These are phyloP conservation scores for Cactoblastis cactorum DNA, from an alignment of 2,888 invertebrate species.

Conservation along the genomic window DNA sequence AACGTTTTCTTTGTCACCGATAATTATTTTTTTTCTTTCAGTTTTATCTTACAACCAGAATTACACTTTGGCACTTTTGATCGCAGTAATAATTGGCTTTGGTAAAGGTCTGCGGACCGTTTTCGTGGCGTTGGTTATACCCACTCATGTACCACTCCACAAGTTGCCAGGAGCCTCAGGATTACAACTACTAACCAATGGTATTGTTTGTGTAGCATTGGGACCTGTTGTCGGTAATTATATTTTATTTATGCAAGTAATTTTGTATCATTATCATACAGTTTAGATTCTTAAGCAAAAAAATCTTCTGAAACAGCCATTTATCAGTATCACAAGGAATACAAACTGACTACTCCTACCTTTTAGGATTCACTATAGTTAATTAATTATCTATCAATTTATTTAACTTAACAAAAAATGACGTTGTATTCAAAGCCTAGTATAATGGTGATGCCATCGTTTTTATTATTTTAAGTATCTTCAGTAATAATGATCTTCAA, in stretches of 20 bases:
- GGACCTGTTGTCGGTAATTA: conserved; percentile 83
- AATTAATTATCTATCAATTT: too few relatives aligned
- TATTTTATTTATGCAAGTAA: neutral
- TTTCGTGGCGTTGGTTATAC: conserved; percentile 86
- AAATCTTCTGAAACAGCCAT: too few relatives aligned
- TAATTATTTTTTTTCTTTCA: conserved; percentile 30
- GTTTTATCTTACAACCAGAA: conserved; percentile 81
- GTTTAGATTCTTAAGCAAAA: too few relatives aligned
- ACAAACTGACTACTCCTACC: too few relatives aligned
- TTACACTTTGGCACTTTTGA: conserved; percentile 74
- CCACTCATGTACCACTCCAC: conserved; percentile 84
- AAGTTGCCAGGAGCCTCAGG: conserved; percentile 85
- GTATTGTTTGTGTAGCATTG: conserved; percentile 79
- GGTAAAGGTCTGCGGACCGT: conserved; percentile 86
- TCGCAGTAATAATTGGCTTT: conserved; percentile 83
- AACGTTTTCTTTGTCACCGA: neutral
- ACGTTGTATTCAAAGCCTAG: too few relatives aligned
- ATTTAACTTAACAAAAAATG: too few relatives aligned
- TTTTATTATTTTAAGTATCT: neutral
- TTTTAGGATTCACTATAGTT: too few relatives aligned
- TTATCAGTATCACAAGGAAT: too few relatives aligned
- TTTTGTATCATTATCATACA: too few relatives aligned
- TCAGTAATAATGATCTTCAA: neutral
- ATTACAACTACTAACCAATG: conserved; percentile 83
- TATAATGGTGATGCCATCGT: too few relatives aligned